A percentile compares a stretch with the other conserved stretches of the same genome.
These are phyloP conservation scores for Danio rerio DNA, from an alignment of 2,113 vertebrate species.

Conservation along the genomic window DNA sequence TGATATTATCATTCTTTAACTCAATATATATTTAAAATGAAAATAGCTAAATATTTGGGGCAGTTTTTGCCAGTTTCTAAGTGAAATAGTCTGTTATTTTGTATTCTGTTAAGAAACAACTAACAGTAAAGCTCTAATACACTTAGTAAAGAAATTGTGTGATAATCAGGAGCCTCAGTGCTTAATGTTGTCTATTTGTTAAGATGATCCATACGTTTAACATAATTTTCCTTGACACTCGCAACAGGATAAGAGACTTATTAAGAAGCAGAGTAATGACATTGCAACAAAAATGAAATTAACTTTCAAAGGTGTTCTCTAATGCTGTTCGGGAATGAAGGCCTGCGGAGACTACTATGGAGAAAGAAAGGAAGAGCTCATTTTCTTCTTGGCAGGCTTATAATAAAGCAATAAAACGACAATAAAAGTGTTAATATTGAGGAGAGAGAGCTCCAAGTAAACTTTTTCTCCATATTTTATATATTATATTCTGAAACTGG, in stretches of 20 bases:
- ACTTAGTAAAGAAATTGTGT: background rate
- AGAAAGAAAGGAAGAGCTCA: background rate
- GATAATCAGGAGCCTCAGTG: background rate
- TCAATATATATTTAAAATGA: background rate
- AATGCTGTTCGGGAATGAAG: background rate
- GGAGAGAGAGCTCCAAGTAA: too few species aligned
- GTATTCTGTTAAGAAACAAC: background rate
- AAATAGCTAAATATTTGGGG: background rate
- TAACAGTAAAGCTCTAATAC: background rate
- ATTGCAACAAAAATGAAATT: background rate
- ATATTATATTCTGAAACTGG: too few species aligned
- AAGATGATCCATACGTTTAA: background rate
- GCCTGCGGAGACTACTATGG: background rate
- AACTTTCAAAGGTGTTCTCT: background rate
- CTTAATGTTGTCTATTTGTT: background rate
- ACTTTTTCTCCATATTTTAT: too few species aligned
- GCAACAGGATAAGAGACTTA: background rate
- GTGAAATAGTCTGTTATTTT: background rate
- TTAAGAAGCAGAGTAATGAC: background rate
- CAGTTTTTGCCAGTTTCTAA: background rate
- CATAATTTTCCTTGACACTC: background rate
- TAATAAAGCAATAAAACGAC: background rate
- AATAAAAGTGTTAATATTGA: background rate
- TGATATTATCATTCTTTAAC: background rate
- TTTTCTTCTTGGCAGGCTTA: background rate